Base-by-base conservation (phyloP, 2,888 invertebrate species). In the Drosophila rellima region DNA sequence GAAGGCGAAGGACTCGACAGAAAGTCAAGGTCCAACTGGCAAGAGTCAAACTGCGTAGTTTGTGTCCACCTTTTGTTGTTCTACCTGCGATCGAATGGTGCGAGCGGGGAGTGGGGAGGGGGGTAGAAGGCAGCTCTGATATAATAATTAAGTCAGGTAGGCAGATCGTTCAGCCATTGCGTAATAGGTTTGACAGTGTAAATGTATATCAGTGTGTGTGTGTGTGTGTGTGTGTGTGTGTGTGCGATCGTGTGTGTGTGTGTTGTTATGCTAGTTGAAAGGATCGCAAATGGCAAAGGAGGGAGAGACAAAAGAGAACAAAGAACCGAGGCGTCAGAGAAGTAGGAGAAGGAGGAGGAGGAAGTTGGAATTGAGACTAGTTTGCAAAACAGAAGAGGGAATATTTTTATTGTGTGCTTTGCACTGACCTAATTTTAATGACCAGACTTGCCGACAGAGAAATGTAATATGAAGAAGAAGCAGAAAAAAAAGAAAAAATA, bases 141-240 rank as follows among this genome's bases (percentile, higher is more conserved):
- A 88, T 87, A 88, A 87, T 88, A 83, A 88, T 86, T 88, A 86
- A 83, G 81, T 80, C 88, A 87, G 87, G 87, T 87, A 86, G 83
- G 78, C 72, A 83, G 81, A 80, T 83, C 81, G 66, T 47, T 39
- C 61, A 80, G 77, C 78, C 84, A 86, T 87, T 87, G 87, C 87
- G 86, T 87, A 87, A 87, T 88, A 86, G 59, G 68, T 77, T 64
- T 66, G 52, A 62, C 60, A 76, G 50, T 64, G 70, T 65, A 52
- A 48, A 61, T 70, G 70, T 37, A 51, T 37, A 45, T 33, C 18
- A 44, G 56, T 15, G 59, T 20, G 52, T 26, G 13, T 35, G 37
- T 50, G 26, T 73, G 33, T 11, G 33, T 7, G 60, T 64, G 47
- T 48, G 20, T 40, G 54, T 51, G 37, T 50, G 26, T 73, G 33